These are phyloP conservation scores for Tetrao urogallus DNA, from an alignment of 2,113 vertebrate species.

Conservation along the genomic window DNA sequence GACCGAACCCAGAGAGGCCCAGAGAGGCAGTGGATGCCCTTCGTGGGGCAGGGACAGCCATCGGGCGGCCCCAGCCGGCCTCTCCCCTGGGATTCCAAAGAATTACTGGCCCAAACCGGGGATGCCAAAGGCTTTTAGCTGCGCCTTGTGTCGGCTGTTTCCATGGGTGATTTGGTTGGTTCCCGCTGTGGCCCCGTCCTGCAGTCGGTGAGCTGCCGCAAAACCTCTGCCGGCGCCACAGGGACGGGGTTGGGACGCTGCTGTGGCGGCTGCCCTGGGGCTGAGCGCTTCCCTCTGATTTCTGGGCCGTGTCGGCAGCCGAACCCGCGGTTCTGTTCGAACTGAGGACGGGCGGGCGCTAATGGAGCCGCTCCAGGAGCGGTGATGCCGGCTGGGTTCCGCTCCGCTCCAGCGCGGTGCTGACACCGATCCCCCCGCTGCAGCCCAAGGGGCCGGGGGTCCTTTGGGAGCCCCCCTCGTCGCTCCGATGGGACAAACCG, in stretches of 20 bases:
- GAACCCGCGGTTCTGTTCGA: too few relatives aligned
- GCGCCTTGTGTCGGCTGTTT: neutral
- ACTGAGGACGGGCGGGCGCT: too few relatives aligned
- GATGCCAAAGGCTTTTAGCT: neutral
- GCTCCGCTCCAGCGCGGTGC: too few relatives aligned
- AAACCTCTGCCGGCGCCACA: accelerated
- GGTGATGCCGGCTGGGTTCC: too few relatives aligned
- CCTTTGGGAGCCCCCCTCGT: too few relatives aligned
- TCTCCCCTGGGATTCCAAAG: accelerated
- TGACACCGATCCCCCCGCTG: too few relatives aligned
- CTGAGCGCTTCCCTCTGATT: neutral
- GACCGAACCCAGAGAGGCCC: accelerated
- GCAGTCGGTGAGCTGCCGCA: too few relatives aligned
- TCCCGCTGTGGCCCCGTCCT: too few relatives aligned
- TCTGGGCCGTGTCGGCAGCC: neutral
- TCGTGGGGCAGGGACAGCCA: neutral
- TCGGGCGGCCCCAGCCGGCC: too few relatives aligned
- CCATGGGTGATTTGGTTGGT: neutral
- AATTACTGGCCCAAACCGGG: accelerated
- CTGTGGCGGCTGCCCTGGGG: neutral
- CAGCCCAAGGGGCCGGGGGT: too few relatives aligned
- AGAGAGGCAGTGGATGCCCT: accelerated
- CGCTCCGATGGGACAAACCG: too few relatives aligned
- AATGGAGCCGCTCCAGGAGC: too few relatives aligned
- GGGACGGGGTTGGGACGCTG: neutral